phyloP scores from a whole-genome alignment of 2,797 vertebrate genomes.

The Danio kyathit region DNA sequence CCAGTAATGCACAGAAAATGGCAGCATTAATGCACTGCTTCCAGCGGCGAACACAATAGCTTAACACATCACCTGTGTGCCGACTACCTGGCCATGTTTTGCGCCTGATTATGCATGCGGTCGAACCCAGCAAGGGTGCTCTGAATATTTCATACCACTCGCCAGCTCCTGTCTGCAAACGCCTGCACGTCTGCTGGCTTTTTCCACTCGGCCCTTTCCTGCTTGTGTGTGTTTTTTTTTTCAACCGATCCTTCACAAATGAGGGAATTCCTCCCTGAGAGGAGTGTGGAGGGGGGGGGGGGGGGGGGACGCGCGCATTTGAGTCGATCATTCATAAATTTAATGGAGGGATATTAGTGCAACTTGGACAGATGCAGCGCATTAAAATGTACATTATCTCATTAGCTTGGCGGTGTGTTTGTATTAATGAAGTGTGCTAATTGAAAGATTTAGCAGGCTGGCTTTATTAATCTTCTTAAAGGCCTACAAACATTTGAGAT shows the following conservation, averaged over 20 bases:
- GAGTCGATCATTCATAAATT: conserved; percentile 49
- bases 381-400: conserved; percentile 67
- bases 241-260: conserved; percentile 17
- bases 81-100: conserved; percentile 65
- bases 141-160: conserved; percentile 84
- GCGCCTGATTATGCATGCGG: conserved; percentile 82
- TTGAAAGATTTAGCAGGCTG: conserved; percentile 65
- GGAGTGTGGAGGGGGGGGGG: not conserved
- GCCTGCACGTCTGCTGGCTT: conserved; percentile 62
- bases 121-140: conserved; percentile 79
- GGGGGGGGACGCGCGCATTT: not conserved
- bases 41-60: conserved; percentile 57
- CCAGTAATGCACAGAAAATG: conserved; percentile 78
- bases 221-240: not conserved
- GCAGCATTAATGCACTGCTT: conserved; percentile 78
- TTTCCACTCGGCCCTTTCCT: conserved; percentile 55
- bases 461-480: conserved; percentile 65
- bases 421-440: conserved; percentile 66
- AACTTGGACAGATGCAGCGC: conserved; percentile 62
- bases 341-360: conserved; percentile 60
- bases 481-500: conserved; percentile 39
- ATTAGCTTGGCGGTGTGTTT: conserved; percentile 65
- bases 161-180: conserved; percentile 70
- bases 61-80: conserved; percentile 60
- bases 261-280: conserved; percentile 31